These are phyloP conservation scores for Gryllus longicercus DNA, from an alignment of 2,888 invertebrate species.

Conservation along the genomic window DNA sequence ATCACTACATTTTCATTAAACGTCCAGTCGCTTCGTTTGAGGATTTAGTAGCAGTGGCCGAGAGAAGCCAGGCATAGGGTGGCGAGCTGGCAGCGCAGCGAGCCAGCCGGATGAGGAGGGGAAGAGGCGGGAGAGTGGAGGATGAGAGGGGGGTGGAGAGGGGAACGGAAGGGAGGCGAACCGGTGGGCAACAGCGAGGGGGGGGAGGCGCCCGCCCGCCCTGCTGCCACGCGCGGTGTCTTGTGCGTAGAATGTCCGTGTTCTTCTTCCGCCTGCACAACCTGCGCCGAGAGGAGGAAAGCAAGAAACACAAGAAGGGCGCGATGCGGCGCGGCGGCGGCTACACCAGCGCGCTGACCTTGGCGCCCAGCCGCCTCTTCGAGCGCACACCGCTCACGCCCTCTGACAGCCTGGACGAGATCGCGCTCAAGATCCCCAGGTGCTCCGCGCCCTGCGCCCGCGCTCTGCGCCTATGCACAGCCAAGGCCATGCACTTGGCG, in stretches of 20 bases:
- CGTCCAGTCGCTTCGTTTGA: no score
- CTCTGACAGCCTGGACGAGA: constrained; percentile 85
- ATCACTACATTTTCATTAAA: no score
- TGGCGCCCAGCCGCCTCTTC: constrained; percentile 76
- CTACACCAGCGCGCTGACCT: constrained; percentile 60
- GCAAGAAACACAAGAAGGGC: constrained; percentile 58
- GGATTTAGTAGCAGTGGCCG: no score
- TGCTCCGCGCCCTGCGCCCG: constrained; percentile 45
- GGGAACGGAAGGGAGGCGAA: no score
- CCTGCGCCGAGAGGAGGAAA: constrained; percentile 79
- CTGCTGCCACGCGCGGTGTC: not conserved
- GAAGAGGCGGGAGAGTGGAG: no score
- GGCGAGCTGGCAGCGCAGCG: no score
- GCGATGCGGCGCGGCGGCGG: constrained; percentile 44
- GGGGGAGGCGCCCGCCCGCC: not conserved
- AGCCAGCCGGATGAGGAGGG: no score
- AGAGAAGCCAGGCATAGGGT: no score
- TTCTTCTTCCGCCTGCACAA: constrained; percentile 94
- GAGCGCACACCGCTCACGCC: constrained; percentile 81
- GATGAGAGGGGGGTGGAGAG: no score
- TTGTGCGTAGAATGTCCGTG: constrained; percentile 68
- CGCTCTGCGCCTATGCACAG: not conserved
- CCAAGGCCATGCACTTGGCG: not conserved
- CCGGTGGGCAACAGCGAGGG: not conserved
- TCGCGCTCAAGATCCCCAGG: constrained; percentile 91